Base-by-base conservation (phyloP, 2,797 vertebrate genomes). In the Poecilia picta region DNA sequence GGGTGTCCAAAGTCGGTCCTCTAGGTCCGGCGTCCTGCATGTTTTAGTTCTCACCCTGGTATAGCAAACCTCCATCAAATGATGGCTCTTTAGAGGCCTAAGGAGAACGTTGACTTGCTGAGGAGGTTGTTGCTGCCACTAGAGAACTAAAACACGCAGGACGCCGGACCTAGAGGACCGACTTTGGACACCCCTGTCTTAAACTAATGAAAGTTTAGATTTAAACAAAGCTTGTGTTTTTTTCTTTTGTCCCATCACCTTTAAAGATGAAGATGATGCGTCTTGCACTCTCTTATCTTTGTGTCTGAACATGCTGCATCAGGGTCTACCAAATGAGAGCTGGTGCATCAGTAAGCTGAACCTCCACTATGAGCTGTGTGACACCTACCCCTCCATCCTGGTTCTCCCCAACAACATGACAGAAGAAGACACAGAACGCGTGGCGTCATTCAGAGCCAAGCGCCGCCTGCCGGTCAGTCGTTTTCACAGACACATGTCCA, bases 301-400 rank as follows among this genome's bases (percentile, higher is more conserved):
- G 39, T 72, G 77, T 0, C 2, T 70, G 53, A 13, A 5, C 74
- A 49, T 84, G n/a, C 77, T 75, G 68, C 62, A 0, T 31, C 75
- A 99, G 98, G 97, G 98, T 73, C 96, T 99, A 62, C 98, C 98
- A 10, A 99, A 99, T 73, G 98, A 99, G 92, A 99, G 98, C 89
- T 99, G 98, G 98, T 96, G 96, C 89, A 97, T 99, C 92, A 98
- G 97, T 83, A 98, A 96, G 94, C 93, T 98, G 59, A 99, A 99
- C 94, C 96, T 90, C 89, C 96, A 80, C 84, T 99, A 97, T 45
- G 97, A 98, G 82, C 95, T 99, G 81, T 99, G 98, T 79, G 98
- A 99, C 86, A 98, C 98, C 0, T 99, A 99, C 31, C 98, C 98
- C 62, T 95, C 97, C 46, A 8, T 97, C 85, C 95, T 99, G 82